phyloP scores from a whole-genome alignment of 2,113 vertebrate genomes.

The Dicerorhinus sumatrensis region DNA sequence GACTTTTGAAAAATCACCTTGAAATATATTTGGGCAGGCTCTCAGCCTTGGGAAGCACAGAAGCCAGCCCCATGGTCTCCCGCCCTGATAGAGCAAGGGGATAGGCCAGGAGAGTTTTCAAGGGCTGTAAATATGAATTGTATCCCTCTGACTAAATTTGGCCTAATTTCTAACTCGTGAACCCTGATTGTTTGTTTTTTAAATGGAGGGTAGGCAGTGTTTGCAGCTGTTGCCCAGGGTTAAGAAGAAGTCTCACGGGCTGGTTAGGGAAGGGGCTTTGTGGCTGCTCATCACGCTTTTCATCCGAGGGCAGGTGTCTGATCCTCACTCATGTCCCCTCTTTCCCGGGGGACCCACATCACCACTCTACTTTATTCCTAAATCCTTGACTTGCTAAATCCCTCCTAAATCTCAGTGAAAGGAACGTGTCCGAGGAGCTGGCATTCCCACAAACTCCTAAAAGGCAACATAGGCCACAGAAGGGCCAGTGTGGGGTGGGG shows the following conservation, averaged over 20 bases:
- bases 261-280: neutral
- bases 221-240: neutral
- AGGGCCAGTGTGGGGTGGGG: neutral
- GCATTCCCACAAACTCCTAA: neutral
- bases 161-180: neutral
- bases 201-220: neutral
- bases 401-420: neutral
- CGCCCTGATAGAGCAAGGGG: accelerated
- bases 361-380: neutral
- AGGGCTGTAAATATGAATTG: neutral
- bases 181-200: neutral
- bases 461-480: neutral
- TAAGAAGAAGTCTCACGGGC: neutral
- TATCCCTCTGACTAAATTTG: neutral
- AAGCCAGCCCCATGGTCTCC: neutral
- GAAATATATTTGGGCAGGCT: neutral
- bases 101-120: neutral
- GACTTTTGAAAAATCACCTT: neutral
- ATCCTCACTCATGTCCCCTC: neutral
- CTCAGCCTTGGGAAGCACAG: neutral
- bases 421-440: no score
- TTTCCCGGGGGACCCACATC: neutral
- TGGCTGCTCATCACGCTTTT: neutral
- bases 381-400: neutral
- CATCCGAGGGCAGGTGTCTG: neutral